Conservation (phyloP, 2,888 invertebrate genomes). For the Strigamia maritima region DNA sequence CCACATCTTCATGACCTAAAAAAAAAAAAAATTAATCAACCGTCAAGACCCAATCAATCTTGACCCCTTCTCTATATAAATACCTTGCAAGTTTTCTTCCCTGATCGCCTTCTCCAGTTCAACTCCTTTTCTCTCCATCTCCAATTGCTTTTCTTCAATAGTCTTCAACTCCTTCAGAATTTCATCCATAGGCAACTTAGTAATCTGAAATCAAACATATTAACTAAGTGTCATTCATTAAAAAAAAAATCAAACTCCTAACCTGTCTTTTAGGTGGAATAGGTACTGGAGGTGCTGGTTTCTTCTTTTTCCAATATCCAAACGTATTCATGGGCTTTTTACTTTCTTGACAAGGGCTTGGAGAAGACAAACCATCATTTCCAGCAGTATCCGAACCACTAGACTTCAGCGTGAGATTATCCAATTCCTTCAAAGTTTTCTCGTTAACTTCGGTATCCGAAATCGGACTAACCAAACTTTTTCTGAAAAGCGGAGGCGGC, state of each 20-base stretch:
- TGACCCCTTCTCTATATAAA: background rate
- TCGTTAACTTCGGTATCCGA: constrained; percentile 7
- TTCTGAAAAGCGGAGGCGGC: background rate
- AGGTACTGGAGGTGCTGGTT: constrained; percentile 76
- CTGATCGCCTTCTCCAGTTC: constrained; percentile 83
- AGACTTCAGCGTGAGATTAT: constrained; percentile 39
- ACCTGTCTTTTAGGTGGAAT: constrained; percentile 63
- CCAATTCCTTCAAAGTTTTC: constrained; percentile 41
- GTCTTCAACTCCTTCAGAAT: constrained; percentile 66
- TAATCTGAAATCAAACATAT: constrained; percentile 46
- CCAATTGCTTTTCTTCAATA: constrained; percentile 82
- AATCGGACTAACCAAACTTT: background rate
- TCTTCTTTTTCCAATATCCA: constrained; percentile 73
- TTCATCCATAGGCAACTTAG: constrained; percentile 58
- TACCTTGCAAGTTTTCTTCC: constrained; percentile 61
- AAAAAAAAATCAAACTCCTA: constrained; percentile 38
- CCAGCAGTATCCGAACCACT: background rate
- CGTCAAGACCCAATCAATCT: background rate
- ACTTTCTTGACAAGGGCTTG: constrained; percentile 49
- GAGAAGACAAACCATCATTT: constrained; percentile 60
- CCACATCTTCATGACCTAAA: background rate
- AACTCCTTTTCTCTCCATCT: constrained; percentile 86
- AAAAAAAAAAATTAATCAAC: background rate
- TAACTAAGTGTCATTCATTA: background rate
- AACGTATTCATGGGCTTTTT: constrained; percentile 49